Percentiles rank a stretch among this genome's conserved stretches.
Conservation (phyloP, 2,113 vertebrate genomes). For the Nanorana parkeri region DNA sequence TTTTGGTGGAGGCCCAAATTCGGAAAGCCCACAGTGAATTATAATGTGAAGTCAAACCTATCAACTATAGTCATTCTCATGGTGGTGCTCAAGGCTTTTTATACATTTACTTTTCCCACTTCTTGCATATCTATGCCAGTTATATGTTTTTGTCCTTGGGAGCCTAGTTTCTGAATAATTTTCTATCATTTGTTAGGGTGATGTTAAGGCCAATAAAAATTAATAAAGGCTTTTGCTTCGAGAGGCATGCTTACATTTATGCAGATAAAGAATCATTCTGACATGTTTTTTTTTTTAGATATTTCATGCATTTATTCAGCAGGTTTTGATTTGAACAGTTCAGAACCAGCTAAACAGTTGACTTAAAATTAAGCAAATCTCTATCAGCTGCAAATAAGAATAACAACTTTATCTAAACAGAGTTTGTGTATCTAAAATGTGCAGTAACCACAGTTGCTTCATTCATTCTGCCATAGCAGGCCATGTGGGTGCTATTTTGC, state of each 20-base stretch:
- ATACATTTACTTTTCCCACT: neutral
- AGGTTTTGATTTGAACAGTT: neutral
- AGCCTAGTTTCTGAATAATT: constrained; percentile 15
- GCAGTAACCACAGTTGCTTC: too few species aligned
- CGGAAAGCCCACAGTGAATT: constrained; percentile 19
- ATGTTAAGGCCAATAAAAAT: constrained; percentile 8
- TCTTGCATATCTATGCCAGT: constrained; percentile 13
- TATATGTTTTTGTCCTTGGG: constrained; percentile 14
- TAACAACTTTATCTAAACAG: too few species aligned
- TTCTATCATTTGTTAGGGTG: constrained; percentile 20
- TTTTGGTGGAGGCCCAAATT: constrained; percentile 15
- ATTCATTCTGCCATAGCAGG: too few species aligned
- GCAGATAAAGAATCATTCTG: neutral
- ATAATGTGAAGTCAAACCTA: constrained; percentile 31
- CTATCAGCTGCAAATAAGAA: too few species aligned
- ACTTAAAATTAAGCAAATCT: too few species aligned
- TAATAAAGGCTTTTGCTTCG: neutral
- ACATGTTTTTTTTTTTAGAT: neutral
- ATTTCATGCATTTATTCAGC: constrained; percentile 30
- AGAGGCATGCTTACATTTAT: neutral
- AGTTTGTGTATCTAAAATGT: too few species aligned
- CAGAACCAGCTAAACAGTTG: neutral
- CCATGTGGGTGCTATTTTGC: too few species aligned
- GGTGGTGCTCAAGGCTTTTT: constrained; percentile 33
- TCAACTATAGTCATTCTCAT: constrained; percentile 32